Percentiles rank a stretch among this genome's conserved stretches.
Evolutionary conservation across 2,113 vertebrate species (phyloP).

Genomic region (Cyanoramphus novaezelandiae): DNA sequence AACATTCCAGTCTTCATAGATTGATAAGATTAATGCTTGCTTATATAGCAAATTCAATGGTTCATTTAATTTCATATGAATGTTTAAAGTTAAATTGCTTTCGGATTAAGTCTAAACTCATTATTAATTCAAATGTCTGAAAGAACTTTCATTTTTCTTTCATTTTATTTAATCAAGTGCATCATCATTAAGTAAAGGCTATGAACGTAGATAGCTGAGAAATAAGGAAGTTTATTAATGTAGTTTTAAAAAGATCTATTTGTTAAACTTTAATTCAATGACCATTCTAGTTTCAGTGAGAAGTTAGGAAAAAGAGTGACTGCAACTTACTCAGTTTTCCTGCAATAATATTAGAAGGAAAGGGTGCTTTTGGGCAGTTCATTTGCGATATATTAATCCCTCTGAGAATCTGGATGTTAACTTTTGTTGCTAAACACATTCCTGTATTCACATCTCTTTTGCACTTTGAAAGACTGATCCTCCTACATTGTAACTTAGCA

Average conservation of each 20-base stretch:
- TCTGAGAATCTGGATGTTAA: not conserved
- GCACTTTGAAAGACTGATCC: not conserved
- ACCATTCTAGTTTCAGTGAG: slow-evolving; percentile 36
- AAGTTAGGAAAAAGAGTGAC: slow-evolving; percentile 40
- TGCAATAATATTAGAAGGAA: not conserved
- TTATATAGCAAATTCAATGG: slow-evolving; percentile 88
- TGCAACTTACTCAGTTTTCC: slow-evolving; percentile 24
- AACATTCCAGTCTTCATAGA: slow-evolving; percentile 80
- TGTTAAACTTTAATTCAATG: slow-evolving; percentile 67
- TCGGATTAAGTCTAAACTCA: slow-evolving; percentile 87
- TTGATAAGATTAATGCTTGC: slow-evolving; percentile 87
- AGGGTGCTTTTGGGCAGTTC: not conserved
- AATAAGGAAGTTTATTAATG: slow-evolving; percentile 79
- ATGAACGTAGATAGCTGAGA: slow-evolving; percentile 68
- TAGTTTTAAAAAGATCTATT: slow-evolving; percentile 70
- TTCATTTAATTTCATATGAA: slow-evolving; percentile 91
- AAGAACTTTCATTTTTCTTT: slow-evolving; percentile 84
- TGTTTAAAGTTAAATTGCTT: slow-evolving; percentile 88
- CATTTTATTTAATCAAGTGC: slow-evolving; percentile 82
- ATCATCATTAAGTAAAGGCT: slow-evolving; percentile 80
- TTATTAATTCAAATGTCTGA: slow-evolving; percentile 84
- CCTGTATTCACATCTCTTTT: not conserved
- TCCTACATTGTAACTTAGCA: not conserved
- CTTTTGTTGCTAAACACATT: not conserved
- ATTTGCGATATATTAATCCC: not conserved